These are phyloP conservation scores for Perca flavescens DNA, from an alignment of 2,113 vertebrate species.

Conservation along the genomic window DNA sequence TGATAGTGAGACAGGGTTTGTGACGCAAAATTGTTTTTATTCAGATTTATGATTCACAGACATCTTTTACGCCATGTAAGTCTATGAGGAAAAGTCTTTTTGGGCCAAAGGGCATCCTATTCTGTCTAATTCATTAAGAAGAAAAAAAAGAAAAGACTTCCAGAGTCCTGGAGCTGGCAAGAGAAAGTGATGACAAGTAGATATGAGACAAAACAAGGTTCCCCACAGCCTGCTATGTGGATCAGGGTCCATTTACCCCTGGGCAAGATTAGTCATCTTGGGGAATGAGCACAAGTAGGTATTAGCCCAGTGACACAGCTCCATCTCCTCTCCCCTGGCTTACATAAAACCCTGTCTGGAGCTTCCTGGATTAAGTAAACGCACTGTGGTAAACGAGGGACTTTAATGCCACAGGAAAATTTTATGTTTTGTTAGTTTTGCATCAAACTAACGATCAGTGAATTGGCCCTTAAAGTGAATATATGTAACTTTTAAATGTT, in stretches of 20 bases:
- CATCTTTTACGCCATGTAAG: no score
- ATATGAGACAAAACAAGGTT: constrained; percentile 36
- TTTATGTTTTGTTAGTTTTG: neutral
- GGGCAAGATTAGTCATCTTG: constrained; percentile 62
- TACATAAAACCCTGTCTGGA: constrained; percentile 16
- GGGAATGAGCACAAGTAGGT: constrained; percentile 73
- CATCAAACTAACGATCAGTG: neutral
- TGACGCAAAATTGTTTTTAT: no score
- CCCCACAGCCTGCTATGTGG: constrained; percentile 50
- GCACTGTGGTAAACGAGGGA: neutral
- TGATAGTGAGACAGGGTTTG: no score
- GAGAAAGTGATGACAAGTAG: constrained; percentile 43
- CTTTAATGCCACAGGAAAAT: neutral
- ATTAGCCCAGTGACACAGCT: constrained; percentile 76
- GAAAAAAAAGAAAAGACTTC: neutral
- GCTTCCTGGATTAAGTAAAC: constrained; percentile 21
- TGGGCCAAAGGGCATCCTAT: no score
- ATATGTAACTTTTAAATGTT: no score
- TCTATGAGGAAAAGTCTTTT: no score
- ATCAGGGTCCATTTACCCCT: constrained; percentile 58
- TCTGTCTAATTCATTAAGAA: neutral
- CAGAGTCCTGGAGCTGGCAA: neutral
- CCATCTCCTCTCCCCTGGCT: constrained; percentile 38
- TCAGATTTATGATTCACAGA: no score
- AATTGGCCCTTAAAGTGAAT: no score